Evolutionary conservation across 2,888 invertebrate genomes (phyloP).

Genomic region (Stenichneumon culpator): DNA sequence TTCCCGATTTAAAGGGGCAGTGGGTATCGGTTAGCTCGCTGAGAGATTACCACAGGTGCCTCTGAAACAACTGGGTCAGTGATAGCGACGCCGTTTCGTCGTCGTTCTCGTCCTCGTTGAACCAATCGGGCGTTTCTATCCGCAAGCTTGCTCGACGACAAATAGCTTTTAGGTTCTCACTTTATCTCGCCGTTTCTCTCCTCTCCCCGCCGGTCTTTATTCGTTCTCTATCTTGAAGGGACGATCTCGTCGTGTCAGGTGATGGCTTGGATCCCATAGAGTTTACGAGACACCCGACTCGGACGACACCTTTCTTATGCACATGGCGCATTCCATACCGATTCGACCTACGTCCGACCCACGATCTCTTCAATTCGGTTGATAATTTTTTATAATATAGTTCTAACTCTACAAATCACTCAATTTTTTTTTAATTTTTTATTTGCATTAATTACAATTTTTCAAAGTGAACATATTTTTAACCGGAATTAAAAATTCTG

Average conservation of each 20-base stretch:
- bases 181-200: not conserved
- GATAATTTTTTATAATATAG: too few relatives aligned
- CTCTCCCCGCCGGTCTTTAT: not conserved
- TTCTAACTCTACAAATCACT: too few relatives aligned
- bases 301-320: not conserved
- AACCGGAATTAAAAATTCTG: too few relatives aligned
- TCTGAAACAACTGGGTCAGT: constrained; percentile 73
- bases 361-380: too few relatives aligned
- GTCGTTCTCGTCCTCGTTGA: constrained; percentile 45
- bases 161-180: constrained; percentile 59
- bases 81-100: constrained; percentile 69
- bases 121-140: constrained; percentile 57
- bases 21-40: constrained; percentile 30
- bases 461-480: too few relatives aligned
- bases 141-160: constrained; percentile 59
- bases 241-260: constrained; percentile 7
- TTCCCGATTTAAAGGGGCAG: constrained; percentile 63
- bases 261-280: not conserved
- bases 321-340: too few relatives aligned
- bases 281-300: constrained; percentile 10
- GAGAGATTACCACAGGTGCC: constrained; percentile 64
- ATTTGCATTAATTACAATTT: too few relatives aligned
- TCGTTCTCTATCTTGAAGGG: constrained; percentile 16
- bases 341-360: too few relatives aligned
- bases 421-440: too few relatives aligned